Evolutionary conservation across 2,888 invertebrate genomes (phyloP), one percentile per base, ranked within the genome.

Genomic region (Tupiocoris notatus): DNA sequence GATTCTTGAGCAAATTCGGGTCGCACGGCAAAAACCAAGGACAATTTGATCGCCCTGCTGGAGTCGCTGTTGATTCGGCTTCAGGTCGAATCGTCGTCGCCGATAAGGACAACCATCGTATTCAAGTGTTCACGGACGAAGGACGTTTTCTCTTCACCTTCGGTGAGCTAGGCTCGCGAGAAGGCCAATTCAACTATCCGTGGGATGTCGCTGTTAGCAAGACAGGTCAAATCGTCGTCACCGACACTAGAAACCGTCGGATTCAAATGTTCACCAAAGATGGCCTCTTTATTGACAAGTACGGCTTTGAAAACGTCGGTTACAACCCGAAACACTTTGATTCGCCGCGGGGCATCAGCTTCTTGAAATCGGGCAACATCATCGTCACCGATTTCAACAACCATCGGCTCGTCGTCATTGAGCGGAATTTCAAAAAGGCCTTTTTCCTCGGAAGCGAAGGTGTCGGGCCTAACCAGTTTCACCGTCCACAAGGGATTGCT

Each of bases 381-480:
- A 89, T 96, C 64, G 92, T 95, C 54, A 95, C 96, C 0, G 97
- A 98, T 84, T 98, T 98, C 84, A 97, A 97, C 84, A 95, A 96
- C 84, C 97, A 98, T 84, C 90, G 95, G 7, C 84, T 97, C 73
- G 87, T 95, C 76, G 88, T 94, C 80, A 90, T 96, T 77, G 92
- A 94, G 82, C 87, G 90, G 0, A 84, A 86, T 79, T 85, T 86
- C 79, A 83, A 84, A 77, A 80, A 80, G 57, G 85, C 85, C 7
- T 82, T 84, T 25, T 87, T 86, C 81, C 83, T 87, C 57, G 88
- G 88, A 16, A 82, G 83, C 56, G 87, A 87, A 81, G 88, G 88
- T 3, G 88, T 88, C 67, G 86, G 88, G 54, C 87, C 88, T 77
- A 90, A 90, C 80, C 90, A 92, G 82, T 83, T 91, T 81, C 86